Evolutionary conservation across 2,113 vertebrate species (phyloP).

Genomic region (Manacus vitellinus): DNA sequence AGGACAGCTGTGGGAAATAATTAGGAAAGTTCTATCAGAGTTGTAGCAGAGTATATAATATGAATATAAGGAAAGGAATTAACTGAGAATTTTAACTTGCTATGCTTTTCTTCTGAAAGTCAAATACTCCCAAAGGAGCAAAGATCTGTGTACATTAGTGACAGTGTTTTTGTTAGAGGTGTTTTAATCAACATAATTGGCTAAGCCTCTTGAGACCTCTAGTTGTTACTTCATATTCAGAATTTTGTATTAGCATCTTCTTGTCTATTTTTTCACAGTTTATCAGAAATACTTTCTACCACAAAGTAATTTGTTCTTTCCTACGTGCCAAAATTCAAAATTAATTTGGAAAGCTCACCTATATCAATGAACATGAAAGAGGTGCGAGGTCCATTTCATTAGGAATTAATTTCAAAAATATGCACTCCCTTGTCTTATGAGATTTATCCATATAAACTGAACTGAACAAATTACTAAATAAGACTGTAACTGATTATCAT

Average conservation of each 20-base stretch:
- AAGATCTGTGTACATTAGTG: background rate
- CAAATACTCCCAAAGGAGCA: background rate
- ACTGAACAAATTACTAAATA: background rate
- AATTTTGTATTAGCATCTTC: background rate
- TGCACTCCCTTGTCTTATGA: background rate
- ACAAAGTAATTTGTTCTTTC: background rate
- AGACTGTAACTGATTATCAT: background rate
- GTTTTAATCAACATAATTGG: background rate
- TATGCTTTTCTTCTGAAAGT: background rate
- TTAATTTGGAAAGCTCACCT: background rate
- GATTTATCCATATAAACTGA: background rate
- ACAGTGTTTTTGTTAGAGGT: background rate
- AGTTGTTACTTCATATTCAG: background rate
- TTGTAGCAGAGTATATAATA: background rate
- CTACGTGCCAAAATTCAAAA: background rate
- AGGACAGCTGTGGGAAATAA: constrained; percentile 23
- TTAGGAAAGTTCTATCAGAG: background rate
- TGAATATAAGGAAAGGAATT: background rate
- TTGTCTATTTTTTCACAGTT: background rate
- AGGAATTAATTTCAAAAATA: background rate
- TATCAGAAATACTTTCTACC: background rate
- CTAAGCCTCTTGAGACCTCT: background rate
- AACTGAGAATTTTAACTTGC: background rate
- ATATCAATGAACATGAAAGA: background rate
- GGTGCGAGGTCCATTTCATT: background rate